A percentile compares a stretch with the other conserved stretches of the same genome.
Conservation (phyloP, 2,888 invertebrate species). For the Heliconius hortense region DNA sequence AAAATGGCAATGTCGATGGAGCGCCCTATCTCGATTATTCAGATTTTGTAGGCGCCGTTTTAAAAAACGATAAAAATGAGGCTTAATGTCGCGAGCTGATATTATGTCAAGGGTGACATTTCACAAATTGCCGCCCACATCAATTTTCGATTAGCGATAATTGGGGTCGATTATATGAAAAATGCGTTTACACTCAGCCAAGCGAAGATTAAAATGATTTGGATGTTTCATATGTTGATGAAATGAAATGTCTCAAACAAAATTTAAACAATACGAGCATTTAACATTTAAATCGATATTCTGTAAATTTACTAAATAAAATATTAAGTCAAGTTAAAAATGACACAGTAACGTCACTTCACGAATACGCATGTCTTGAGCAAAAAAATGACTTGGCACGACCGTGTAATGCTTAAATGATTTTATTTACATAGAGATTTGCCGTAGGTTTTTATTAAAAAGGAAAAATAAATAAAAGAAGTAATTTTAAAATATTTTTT, state of each 20-base stretch:
- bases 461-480: neutral
- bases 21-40: conserved; percentile 32
- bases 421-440: neutral
- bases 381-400: neutral
- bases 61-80: conserved; percentile 44
- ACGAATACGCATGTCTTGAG: neutral
- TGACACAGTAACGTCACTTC: neutral
- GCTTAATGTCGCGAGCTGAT: conserved; percentile 65
- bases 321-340: neutral
- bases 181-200: conserved; percentile 36
- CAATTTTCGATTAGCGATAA: conserved; percentile 79
- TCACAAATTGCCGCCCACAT: conserved; percentile 76
- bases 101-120: conserved; percentile 74
- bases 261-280: neutral
- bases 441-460: neutral
- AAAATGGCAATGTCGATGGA: conserved; percentile 20
- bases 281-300: no score
- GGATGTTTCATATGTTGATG: neutral
- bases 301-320: neutral
- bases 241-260: neutral
- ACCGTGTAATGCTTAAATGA: neutral
- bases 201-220: conserved; percentile 21
- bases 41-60: conserved; percentile 35
- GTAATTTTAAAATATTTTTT: neutral
- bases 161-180: conserved; percentile 44